Evolutionary conservation across 2,888 invertebrate species (phyloP).

Genomic region (Cryptocephalus primarius): DNA sequence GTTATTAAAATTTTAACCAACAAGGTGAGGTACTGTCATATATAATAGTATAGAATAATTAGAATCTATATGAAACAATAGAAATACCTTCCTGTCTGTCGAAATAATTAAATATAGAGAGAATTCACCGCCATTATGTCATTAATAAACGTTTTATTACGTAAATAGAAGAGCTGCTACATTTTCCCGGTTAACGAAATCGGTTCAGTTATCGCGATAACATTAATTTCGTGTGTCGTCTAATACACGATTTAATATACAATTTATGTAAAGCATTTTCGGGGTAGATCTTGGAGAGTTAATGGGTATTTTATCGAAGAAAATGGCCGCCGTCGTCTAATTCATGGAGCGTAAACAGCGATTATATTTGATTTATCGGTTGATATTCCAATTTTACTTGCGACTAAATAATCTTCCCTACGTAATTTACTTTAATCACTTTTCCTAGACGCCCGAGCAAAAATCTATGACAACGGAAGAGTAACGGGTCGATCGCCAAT

Average conservation of each 20-base stretch:
- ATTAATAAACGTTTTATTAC: too few relatives aligned
- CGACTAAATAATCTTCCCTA: slow-evolving; percentile 6
- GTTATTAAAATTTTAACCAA: too few relatives aligned
- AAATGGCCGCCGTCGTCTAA: slow-evolving; percentile 5
- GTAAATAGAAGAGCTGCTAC: too few relatives aligned
- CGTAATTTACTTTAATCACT: slow-evolving; percentile 7
- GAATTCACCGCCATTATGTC: too few relatives aligned
- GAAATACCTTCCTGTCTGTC: too few relatives aligned
- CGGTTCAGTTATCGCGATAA: too few relatives aligned
- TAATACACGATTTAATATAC: slow-evolving; percentile 3
- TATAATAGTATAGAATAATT: too few relatives aligned
- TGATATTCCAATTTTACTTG: slow-evolving; percentile 8
- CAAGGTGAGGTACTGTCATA: too few relatives aligned
- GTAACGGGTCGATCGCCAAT: too few relatives aligned
- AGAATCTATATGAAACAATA: too few relatives aligned
- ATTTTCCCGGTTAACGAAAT: too few relatives aligned
- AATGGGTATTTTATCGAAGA: slow-evolving; percentile 10
- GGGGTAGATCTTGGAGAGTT: slow-evolving; percentile 5
- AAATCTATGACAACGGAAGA: background rate
- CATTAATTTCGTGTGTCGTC: background rate
- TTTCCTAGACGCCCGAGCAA: slow-evolving; percentile 1
- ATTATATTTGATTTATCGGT: slow-evolving; percentile 11
- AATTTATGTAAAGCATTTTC: slow-evolving; percentile 3
- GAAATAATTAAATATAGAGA: too few relatives aligned
- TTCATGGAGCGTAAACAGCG: slow-evolving; percentile 11